A percentile compares a stretch with the other conserved stretches of the same genome.
Conservation (phyloP, 2,113 vertebrate species). For the Dicentrarchus labrax region DNA sequence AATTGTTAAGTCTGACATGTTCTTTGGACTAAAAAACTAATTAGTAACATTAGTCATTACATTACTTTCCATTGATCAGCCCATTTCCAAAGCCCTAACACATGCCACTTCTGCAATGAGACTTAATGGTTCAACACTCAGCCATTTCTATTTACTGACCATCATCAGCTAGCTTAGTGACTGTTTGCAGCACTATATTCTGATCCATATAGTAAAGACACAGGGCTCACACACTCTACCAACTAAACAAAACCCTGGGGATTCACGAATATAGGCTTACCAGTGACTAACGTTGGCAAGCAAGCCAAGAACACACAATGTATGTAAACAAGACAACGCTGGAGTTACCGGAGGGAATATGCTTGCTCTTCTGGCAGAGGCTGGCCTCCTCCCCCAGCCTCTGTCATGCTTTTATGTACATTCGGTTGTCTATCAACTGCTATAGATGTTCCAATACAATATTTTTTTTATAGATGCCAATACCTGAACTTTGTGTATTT, state of each 20-base stretch:
- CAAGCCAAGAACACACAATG: neutral
- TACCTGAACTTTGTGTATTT: too few species aligned
- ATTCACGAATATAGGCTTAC: neutral
- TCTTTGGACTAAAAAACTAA: neutral
- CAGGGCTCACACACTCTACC: neutral
- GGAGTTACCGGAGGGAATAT: neutral
- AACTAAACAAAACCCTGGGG: neutral
- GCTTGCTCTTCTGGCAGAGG: neutral
- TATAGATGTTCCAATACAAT: too few species aligned
- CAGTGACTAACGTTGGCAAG: neutral
- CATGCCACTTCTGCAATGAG: neutral
- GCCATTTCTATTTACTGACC: neutral
- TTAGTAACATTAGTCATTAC: neutral
- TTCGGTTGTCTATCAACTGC: neutral
- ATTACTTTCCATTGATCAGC: neutral
- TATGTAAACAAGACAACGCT: slow-evolving; percentile 3
- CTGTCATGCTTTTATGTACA: neutral
- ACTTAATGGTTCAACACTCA: too few species aligned
- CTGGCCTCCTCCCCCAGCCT: neutral
- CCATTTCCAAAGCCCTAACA: neutral
- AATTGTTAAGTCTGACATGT: neutral
- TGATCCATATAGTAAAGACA: neutral
- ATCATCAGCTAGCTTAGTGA: neutral
- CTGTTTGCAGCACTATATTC: neutral
- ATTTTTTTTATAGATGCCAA: too few species aligned